A percentile compares a stretch with the other conserved stretches of the same genome.
Evolutionary conservation across 2,888 invertebrate species (phyloP).

Genomic region (Electrophaes corylata): DNA sequence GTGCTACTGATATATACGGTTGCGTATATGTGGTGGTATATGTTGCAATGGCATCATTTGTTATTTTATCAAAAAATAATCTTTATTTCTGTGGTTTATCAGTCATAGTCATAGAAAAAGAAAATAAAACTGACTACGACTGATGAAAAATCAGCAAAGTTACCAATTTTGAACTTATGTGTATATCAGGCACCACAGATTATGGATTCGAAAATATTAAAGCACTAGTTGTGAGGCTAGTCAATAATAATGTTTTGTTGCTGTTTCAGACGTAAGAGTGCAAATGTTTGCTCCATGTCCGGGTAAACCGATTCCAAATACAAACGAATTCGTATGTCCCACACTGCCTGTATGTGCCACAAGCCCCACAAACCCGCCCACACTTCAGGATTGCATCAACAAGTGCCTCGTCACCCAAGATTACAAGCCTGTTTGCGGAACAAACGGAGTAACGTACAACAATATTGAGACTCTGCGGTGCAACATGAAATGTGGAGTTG

Average conservation of each 20-base stretch:
- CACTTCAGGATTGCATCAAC: slow-evolving; percentile 37
- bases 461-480: slow-evolving; percentile 68
- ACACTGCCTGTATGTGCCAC: slow-evolving; percentile 4
- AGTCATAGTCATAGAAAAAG: too few species aligned
- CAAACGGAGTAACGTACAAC: slow-evolving; percentile 64
- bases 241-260: background rate
- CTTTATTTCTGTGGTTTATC: too few species aligned
- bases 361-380: slow-evolving; percentile 5
- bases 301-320: slow-evolving; percentile 1
- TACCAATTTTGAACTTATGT: too few species aligned
- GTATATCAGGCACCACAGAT: too few species aligned
- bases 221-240: too few species aligned
- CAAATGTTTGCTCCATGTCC: slow-evolving; percentile 21
- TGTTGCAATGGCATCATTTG: too few species aligned
- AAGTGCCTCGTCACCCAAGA: slow-evolving; percentile 61
- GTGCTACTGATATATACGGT: too few species aligned
- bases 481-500: slow-evolving; percentile 66
- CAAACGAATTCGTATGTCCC: background rate
- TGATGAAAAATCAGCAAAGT: too few species aligned
- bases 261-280: slow-evolving; percentile 27
- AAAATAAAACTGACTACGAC: too few species aligned
- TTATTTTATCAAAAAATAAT: too few species aligned
- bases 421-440: slow-evolving; percentile 76
- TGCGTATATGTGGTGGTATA: too few species aligned
- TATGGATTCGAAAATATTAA: too few species aligned